Conservation (phyloP, 37 sponge, comb jelly and placozoan species). For the Sycon ciliatum region DNA sequence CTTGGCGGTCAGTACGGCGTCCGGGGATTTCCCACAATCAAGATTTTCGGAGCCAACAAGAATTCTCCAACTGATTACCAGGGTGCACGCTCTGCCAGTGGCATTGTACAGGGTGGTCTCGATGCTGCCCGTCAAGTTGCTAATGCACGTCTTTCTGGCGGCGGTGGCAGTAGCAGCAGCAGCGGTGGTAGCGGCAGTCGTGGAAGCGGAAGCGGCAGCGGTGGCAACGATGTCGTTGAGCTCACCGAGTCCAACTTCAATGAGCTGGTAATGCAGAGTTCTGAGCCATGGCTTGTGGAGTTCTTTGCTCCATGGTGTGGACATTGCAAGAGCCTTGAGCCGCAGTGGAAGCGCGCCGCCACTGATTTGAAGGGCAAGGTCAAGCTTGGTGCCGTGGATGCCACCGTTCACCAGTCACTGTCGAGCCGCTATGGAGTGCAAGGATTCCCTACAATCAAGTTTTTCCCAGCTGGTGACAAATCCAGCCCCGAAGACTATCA, state of each 20-base stretch:
- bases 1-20: conserved; percentile 73
- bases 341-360: conserved; percentile 84
- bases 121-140: conserved; percentile 2
- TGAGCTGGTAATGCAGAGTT: conserved; percentile 59
- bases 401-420: conserved; percentile 49
- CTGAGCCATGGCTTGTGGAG: conserved; percentile 87
- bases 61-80: conserved; percentile 71
- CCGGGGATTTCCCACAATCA: conserved; percentile 93
- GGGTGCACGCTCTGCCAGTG: conserved; percentile 34
- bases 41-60: conserved; percentile 92
- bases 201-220: conserved; percentile 10
- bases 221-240: conserved; percentile 65
- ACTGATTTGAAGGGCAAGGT: conserved; percentile 59
- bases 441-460: conserved; percentile 96
- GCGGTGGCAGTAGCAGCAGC: conserved; percentile 27
- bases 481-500: conserved; percentile 65
- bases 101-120: conserved; percentile 23
- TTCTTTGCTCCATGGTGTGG: conserved; percentile 99
- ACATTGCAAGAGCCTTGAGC: conserved; percentile 95
- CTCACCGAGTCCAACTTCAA: conserved; percentile 86
- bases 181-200: conserved; percentile 16
- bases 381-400: conserved; percentile 81
- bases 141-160: conserved; percentile 21
- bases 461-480: conserved; percentile 86
- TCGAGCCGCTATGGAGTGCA: conserved; percentile 35